Evolutionary conservation across 2,888 invertebrate genomes (phyloP).

Genomic region (Caradrina clavipalpis): DNA sequence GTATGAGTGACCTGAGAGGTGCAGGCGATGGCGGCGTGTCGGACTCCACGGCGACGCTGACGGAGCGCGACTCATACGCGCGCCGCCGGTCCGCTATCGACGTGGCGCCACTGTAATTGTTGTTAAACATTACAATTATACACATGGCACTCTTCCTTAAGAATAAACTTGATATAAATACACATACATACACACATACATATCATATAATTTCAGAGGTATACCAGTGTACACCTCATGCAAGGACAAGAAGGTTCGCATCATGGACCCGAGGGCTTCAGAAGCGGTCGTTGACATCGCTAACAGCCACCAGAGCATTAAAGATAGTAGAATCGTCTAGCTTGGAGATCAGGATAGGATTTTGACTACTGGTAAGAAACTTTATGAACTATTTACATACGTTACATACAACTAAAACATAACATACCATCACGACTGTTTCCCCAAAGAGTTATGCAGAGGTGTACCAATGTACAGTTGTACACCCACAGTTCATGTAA

Average conservation of each 20-base stretch:
- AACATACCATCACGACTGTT: no score
- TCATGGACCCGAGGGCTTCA: constrained; percentile 95
- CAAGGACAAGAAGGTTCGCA: constrained; percentile 97
- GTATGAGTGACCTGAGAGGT: constrained; percentile 90
- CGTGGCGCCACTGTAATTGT: constrained; percentile 85
- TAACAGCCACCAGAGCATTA: constrained; percentile 96
- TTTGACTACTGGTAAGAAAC: constrained; percentile 93
- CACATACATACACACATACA: no score
- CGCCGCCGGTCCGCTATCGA: constrained; percentile 95
- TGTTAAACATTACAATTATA: neutral
- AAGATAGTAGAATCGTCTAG: constrained; percentile 98
- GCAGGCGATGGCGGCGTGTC: constrained; percentile 94
- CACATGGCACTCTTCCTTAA: no score
- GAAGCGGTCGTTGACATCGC: constrained; percentile 91
- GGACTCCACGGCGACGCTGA: constrained; percentile 92
- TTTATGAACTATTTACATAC: no score
- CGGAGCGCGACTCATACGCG: constrained; percentile 94
- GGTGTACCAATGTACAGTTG: no score
- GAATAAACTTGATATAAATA: no score
- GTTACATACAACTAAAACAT: no score
- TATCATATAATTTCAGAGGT: no score
- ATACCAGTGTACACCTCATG: no score
- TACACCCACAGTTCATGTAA: no score
- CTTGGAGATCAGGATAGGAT: constrained; percentile 96
- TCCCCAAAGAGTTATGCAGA: no score